phyloP scores from a whole-genome alignment of 1,140 invertebrate species.

The Drosophila subobscura region DNA sequence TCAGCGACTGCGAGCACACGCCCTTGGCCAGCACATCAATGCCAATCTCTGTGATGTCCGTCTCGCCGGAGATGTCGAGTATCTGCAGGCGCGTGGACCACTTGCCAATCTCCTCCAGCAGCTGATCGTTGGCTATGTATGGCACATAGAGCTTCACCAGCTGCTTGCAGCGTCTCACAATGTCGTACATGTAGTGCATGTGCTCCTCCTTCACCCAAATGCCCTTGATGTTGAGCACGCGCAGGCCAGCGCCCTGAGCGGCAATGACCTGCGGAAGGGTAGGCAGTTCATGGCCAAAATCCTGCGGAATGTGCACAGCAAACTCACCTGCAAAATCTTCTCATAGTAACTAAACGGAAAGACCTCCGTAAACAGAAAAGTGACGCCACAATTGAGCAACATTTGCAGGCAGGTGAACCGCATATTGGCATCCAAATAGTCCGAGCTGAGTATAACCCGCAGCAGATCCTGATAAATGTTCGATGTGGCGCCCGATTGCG shows the following conservation, averaged over 20 bases:
- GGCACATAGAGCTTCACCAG: slow-evolving; percentile 87
- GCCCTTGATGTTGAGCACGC: slow-evolving; percentile 87
- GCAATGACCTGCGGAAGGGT: slow-evolving; percentile 84
- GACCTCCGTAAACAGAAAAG: slow-evolving; percentile 86
- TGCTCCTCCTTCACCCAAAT: slow-evolving; percentile 89
- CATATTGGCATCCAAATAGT: slow-evolving; percentile 87
- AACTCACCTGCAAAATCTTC: slow-evolving; percentile 86
- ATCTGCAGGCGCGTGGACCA: slow-evolving; percentile 85
- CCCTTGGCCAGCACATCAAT: slow-evolving; percentile 85
- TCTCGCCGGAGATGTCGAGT: slow-evolving; percentile 87
- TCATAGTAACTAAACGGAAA: slow-evolving; percentile 88
- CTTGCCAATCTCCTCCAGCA: slow-evolving; percentile 86
- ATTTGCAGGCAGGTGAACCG: slow-evolving; percentile 86
- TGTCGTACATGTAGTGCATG: slow-evolving; percentile 86
- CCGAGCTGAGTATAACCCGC: slow-evolving; percentile 86
- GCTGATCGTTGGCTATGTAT: slow-evolving; percentile 88
- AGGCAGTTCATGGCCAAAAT: not conserved
- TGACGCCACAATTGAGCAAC: slow-evolving; percentile 86
- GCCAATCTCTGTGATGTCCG: slow-evolving; percentile 86
- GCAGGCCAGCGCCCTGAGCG: slow-evolving; percentile 86
- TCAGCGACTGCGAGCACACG: slow-evolving; percentile 84
- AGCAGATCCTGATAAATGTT: slow-evolving; percentile 88
- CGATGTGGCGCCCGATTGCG: slow-evolving; percentile 85
- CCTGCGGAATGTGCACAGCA: not conserved
- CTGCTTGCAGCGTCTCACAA: slow-evolving; percentile 85